Conservation (phyloP, 2,888 invertebrate genomes). For the Pristionchus maxplancki region DNA sequence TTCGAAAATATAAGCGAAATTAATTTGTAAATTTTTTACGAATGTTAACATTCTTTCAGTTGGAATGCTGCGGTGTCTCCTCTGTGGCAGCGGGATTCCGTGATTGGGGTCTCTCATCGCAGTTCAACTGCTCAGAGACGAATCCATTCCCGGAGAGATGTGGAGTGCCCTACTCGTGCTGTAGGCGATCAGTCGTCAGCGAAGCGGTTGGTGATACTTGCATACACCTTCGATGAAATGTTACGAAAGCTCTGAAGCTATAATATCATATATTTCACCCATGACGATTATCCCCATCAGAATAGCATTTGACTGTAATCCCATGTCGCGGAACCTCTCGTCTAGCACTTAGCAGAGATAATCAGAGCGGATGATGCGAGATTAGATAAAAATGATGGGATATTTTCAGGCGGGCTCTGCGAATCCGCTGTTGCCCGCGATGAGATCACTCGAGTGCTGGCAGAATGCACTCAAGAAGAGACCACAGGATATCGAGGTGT, state of each 20-base stretch:
- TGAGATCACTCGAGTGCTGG: constrained; percentile 77
- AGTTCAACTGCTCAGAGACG: constrained; percentile 78
- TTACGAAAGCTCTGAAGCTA: no score
- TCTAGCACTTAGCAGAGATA: neutral
- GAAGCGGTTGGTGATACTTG: constrained; percentile 70
- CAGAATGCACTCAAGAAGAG: constrained; percentile 76
- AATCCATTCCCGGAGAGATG: constrained; percentile 78
- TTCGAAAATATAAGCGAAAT: neutral
- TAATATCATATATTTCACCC: neutral
- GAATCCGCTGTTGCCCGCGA: constrained; percentile 74
- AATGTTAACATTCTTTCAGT: constrained; percentile 75
- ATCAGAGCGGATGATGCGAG: neutral
- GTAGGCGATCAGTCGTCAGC: constrained; percentile 73
- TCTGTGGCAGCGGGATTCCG: constrained; percentile 78
- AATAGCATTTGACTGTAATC: neutral
- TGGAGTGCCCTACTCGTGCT: constrained; percentile 80
- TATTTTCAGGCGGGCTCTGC: constrained; percentile 67
- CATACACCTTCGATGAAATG: no score
- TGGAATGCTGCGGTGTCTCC: constrained; percentile 79
- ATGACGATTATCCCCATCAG: neutral
- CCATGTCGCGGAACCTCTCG: neutral
- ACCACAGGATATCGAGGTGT: constrained; percentile 72
- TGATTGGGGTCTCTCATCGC: constrained; percentile 78
- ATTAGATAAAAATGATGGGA: constrained; percentile 51
- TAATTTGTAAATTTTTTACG: neutral